Percentiles rank a stretch among this genome's conserved stretches.
Conservation (phyloP, 2,888 invertebrate species). For the Dicranocentrus wangi region DNA sequence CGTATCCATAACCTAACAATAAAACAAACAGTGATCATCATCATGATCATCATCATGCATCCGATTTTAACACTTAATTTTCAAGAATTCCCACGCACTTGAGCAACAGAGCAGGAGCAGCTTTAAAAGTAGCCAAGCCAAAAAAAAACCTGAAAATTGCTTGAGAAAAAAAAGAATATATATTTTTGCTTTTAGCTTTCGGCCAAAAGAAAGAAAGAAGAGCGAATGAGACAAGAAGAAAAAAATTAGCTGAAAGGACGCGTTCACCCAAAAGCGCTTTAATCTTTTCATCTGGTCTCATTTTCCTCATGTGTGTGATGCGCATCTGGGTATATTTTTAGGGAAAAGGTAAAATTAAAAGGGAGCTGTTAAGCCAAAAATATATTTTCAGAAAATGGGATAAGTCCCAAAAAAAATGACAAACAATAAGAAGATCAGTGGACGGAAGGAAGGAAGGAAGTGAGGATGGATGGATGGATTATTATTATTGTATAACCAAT, state of each 20-base stretch:
- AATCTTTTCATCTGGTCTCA: too few species aligned
- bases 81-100: slow-evolving; percentile 61
- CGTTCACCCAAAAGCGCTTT: neutral
- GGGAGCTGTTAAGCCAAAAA: neutral
- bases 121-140: slow-evolving; percentile 2
- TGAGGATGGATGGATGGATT: slow-evolving; percentile 14
- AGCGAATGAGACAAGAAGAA: neutral
- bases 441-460: slow-evolving; percentile 56
- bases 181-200: neutral
- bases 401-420: neutral
- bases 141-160: neutral
- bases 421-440: slow-evolving; percentile 45
- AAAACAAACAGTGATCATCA: slow-evolving; percentile 25
- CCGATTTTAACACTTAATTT: slow-evolving; percentile 64
- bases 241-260: neutral
- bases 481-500: neutral
- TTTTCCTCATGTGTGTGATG: neutral
- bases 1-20: slow-evolving; percentile 25
- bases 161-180: neutral
- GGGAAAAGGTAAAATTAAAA: neutral
- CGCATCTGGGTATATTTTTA: neutral
- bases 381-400: neutral
- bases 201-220: slow-evolving; percentile 1
- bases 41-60: too few species aligned
- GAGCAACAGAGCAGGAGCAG: neutral